phyloP scores from a whole-genome alignment of 1,140 invertebrate species.

The Cryptotermes secundus region DNA sequence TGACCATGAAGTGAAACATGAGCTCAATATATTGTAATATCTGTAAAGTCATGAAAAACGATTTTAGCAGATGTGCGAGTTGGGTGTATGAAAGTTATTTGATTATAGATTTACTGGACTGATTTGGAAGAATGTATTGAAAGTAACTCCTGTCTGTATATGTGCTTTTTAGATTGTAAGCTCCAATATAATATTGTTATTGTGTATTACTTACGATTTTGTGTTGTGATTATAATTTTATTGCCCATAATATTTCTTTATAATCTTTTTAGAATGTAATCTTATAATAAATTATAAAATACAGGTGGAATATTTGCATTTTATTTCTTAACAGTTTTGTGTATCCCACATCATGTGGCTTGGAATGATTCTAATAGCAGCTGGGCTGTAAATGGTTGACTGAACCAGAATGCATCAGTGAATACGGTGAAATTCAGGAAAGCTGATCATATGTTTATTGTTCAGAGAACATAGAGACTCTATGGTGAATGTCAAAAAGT shows the following conservation, averaged over 20 bases:
- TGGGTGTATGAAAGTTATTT: neutral
- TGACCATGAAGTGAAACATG: neutral
- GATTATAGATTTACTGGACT: neutral
- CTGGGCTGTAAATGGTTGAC: no score
- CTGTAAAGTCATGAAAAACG: neutral
- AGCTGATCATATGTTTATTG: no score
- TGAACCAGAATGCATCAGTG: no score
- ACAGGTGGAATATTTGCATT: neutral
- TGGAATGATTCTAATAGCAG: no score
- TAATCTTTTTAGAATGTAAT: slow-evolving; percentile 21
- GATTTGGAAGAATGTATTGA: neutral
- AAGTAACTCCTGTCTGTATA: neutral
- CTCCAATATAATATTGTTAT: slow-evolving; percentile 25
- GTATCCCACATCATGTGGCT: no score
- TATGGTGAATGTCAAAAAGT: no score
- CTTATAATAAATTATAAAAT: slow-evolving; percentile 22
- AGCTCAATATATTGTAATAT: neutral
- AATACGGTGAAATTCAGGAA: no score
- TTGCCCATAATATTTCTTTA: slow-evolving; percentile 22
- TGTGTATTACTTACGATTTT: slow-evolving; percentile 7
- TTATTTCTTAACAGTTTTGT: no score
- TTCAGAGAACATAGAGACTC: no score
- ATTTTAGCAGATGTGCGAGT: slow-evolving; percentile 10
- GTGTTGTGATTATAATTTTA: slow-evolving; percentile 29
- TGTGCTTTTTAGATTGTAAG: slow-evolving; percentile 21